Base-by-base conservation (phyloP, 1,140 invertebrate genomes). In the Periplaneta americana region DNA sequence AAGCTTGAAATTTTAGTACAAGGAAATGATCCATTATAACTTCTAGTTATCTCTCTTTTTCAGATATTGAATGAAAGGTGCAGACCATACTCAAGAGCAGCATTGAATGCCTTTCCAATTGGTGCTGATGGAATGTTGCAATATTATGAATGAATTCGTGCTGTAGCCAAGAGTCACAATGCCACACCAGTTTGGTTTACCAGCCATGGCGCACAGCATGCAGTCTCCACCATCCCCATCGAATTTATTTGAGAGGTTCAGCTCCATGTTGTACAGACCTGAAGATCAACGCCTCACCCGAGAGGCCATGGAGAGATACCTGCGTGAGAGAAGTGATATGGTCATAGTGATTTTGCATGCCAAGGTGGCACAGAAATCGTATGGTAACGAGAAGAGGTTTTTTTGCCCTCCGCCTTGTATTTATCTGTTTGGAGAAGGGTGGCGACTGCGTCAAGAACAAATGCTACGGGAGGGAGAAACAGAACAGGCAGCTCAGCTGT, bases 331-430 rank as follows among this genome's bases (percentile, higher is more conserved):
- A 84, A 96, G 96, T 83, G 98, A 99, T 87, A 98, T 99, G 94
- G 94, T 98, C 6, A 94, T 99, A 32, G 97, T 99, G 8, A 99
- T 99, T 82, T 91, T 99, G 77, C 98, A 99, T 90, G 99, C 99
- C 10, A 99, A 99, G 92, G 96, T 97, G 35, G 98, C 99, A 28
- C 99, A 99, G 88, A 99, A 99, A 86, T 99, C 98, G 0, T 99
- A 99, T 88, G 99, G 99, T 77, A 99, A 99, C 89, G 99, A 99
- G 87, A 99, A 99, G 89, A 91, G 98, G 82, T 99, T 99, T 89
- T 99, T 99, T 89, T 99, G 98, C 87, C 99, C 99, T 1, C 99
- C 99, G 1, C 99, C 99, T 0, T 99, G 98, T 88, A 99, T 99
- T 84, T 99, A 99, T 89, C 89, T 99, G 48, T 97, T 97, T 87